Conservation (phyloP, 2,888 invertebrate genomes). For the Microplitis deprimator region DNA sequence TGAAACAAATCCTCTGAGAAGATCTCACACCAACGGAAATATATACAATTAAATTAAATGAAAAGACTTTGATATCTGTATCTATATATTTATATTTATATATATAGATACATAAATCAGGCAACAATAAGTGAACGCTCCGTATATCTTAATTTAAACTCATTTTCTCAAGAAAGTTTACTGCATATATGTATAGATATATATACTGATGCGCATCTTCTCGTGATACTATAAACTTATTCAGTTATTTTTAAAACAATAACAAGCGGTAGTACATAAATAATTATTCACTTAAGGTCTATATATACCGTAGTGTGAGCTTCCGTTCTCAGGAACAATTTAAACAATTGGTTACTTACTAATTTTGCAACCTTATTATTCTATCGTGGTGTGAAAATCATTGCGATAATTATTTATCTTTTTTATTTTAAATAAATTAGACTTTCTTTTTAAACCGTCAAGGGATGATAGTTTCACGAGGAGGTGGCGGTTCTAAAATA, state of each 20-base stretch:
- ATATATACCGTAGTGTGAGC: background rate
- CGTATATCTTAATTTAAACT: background rate
- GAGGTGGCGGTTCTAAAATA: conserved; percentile 19
- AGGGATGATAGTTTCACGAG: conserved; percentile 18
- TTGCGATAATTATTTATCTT: background rate
- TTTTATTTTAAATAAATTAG: background rate
- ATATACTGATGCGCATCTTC: no score
- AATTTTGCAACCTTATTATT: background rate
- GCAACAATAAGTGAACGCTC: background rate
- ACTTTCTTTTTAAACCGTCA: background rate
- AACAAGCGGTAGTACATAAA: background rate
- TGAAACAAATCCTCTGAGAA: conserved; percentile 23
- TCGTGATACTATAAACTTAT: background rate
- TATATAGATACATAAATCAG: background rate
- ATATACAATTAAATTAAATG: background rate
- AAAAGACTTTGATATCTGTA: background rate
- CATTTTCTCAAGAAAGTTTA: conserved; percentile 4
- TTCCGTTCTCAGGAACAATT: conserved; percentile 1
- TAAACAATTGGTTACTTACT: background rate
- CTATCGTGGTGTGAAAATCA: background rate
- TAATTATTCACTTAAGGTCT: conserved; percentile 1
- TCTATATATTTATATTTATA: background rate
- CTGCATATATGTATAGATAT: background rate
- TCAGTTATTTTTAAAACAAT: background rate
- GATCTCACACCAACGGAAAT: conserved; percentile 16